Evolutionary conservation across 2,113 vertebrate species (phyloP).

Genomic region (Oncorhynchus clarkii): DNA sequence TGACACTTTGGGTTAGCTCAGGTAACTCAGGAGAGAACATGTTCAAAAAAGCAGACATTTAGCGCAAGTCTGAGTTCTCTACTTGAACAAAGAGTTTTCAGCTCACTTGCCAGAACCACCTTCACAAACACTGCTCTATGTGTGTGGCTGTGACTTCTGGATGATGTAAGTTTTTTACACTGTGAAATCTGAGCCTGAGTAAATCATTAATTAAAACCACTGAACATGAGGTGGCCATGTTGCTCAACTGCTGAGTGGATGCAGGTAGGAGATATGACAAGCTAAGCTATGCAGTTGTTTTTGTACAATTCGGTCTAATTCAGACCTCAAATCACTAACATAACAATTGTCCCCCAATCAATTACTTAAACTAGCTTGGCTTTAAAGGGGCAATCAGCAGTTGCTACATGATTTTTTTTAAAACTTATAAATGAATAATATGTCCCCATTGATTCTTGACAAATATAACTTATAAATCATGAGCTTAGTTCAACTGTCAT

Average conservation of each 20-base stretch:
- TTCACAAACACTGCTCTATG: background rate
- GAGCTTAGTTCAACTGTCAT: too few species aligned
- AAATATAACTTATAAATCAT: too few species aligned
- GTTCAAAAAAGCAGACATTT: slow-evolving; percentile 23
- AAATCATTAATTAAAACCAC: slow-evolving; percentile 29
- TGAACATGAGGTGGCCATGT: background rate
- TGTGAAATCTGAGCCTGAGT: background rate
- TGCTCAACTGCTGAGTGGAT: background rate
- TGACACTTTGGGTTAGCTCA: slow-evolving; percentile 13
- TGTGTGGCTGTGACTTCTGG: slow-evolving; percentile 1
- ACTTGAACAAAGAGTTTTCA: slow-evolving; percentile 17
- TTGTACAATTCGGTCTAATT: too few species aligned
- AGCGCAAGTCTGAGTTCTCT: background rate
- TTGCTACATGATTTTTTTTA: background rate
- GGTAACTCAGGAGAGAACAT: slow-evolving; percentile 31
- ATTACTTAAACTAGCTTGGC: too few species aligned
- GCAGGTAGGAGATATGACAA: too few species aligned
- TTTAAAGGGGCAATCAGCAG: background rate
- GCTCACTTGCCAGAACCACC: background rate
- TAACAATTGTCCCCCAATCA: too few species aligned
- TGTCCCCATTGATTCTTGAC: too few species aligned
- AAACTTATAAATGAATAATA: background rate
- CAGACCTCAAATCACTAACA: too few species aligned
- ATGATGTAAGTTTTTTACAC: slow-evolving; percentile 1
- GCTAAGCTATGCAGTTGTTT: too few species aligned